A percentile compares a stretch with the other conserved stretches of the same genome.
Conservation (phyloP, 2,888 invertebrate genomes). For the Scrobipalpa atriplicella region DNA sequence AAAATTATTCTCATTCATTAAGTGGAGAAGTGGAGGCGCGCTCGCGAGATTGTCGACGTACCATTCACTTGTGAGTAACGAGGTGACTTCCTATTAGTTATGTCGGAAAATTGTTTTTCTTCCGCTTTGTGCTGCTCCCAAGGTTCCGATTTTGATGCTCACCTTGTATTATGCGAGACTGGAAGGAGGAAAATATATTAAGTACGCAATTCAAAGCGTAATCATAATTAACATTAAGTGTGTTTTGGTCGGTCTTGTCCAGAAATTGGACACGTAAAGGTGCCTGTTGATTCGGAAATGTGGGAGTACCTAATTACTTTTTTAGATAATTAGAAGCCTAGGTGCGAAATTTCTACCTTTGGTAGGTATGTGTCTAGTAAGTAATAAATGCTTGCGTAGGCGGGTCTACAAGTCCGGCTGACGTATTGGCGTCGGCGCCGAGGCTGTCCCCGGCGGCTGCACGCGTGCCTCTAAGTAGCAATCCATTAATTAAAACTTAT, state of each 20-base stretch:
- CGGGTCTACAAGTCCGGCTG: conserved; percentile 48
- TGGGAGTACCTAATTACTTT: not conserved
- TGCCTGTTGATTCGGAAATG: not conserved
- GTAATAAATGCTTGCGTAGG: conserved; percentile 6
- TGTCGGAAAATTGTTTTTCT: conserved; percentile 77
- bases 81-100: conserved; percentile 80
- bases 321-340: not conserved
- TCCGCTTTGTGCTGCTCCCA: conserved; percentile 51
- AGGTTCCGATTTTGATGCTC: conserved; percentile 21
- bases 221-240: not conserved
- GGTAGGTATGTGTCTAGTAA: too few species aligned
- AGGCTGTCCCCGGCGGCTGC: conserved; percentile 59
- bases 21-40: conserved; percentile 74
- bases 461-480: conserved; percentile 75
- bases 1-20: conserved; percentile 83
- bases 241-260: not conserved
- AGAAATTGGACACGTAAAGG: not conserved
- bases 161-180: conserved; percentile 6
- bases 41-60: conserved; percentile 77
- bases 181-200: not conserved
- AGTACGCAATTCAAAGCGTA: not conserved
- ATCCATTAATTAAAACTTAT: conserved; percentile 83
- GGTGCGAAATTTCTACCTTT: not conserved
- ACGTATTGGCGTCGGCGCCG: conserved; percentile 59
- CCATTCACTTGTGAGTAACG: conserved; percentile 79